Evolutionary conservation across 2,888 invertebrate species (phyloP), one percentile per base, ranked within the genome.

Genomic region (Limnephilus marmoratus): DNA sequence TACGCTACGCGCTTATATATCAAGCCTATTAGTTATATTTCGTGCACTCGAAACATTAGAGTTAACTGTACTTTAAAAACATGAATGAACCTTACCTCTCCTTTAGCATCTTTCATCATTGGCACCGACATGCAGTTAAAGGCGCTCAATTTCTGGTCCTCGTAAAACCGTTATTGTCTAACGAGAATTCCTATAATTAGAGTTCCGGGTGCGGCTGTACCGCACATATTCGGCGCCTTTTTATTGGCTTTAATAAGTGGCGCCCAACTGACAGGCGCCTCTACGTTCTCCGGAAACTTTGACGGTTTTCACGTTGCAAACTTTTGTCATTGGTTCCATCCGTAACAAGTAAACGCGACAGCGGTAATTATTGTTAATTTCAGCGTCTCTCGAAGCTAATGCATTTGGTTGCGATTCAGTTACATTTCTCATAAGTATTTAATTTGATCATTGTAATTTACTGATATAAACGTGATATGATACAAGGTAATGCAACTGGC

Each of bases 131-230:
- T 53, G 41, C 49, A 90, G 91, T 89, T 89, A 91, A 91, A 53
- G 89, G 37, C 49, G 68, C 86, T 37, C 83, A n/a, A 89, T 83
- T 90, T 89, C 49, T 83, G 82, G 85, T 83, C 53, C 90, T n/a
- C 45, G 68, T 68, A 91, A 91, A 91, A 85, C 49, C 45, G 80
- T 91, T 91, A 86, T 82, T 85, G 85, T 91, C 24, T 41, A 49
- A 53, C 87, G 29, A 53, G 91, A 88, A 91, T 91, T 89, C 81
- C n/a, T 31, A 89, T 49, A 91, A 91, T 91, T 91, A 89, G 88
- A 86, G 81, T 87, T 87, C 81, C 91, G 80, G 34, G 29, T 86
- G 86, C 53, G 53, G 29, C 86, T 87, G 87, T 86, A 45, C 68
- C 87, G 80, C 85, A 81, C 41, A 81, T 81, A 90, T 90, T 81